Conservation (phyloP, 2,797 vertebrate species). For the Mormyrus proboscirostris region DNA sequence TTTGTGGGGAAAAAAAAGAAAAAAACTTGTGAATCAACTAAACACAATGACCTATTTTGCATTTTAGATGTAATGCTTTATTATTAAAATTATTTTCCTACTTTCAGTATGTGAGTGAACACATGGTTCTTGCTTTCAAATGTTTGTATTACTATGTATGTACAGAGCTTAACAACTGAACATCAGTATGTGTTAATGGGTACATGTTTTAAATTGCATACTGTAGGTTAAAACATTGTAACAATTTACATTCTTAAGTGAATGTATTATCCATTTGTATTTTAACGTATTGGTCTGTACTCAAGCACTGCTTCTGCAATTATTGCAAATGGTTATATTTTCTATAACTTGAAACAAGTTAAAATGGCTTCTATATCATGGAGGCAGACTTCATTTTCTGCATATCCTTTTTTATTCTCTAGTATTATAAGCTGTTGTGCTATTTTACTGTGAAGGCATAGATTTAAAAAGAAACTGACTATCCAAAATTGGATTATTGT, state of each 20-base stretch:
- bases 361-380: background rate
- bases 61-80: conserved; percentile 32
- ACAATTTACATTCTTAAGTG: conserved; percentile 46
- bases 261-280: conserved; percentile 49
- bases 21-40: background rate
- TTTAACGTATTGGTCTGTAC: conserved; percentile 43
- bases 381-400: background rate
- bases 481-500: conserved; percentile 23
- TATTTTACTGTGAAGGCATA: conserved; percentile 31
- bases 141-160: conserved; percentile 18
- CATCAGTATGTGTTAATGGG: conserved; percentile 15
- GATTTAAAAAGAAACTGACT: background rate
- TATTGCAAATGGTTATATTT: conserved; percentile 47
- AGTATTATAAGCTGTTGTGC: conserved; percentile 27
- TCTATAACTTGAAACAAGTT: conserved; percentile 31
- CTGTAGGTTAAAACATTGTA: background rate
- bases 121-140: background rate
- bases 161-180: conserved; percentile 14
- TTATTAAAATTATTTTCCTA: conserved; percentile 56
- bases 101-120: conserved; percentile 23
- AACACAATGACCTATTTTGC: conserved; percentile 22
- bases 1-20: background rate
- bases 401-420: conserved; percentile 16
- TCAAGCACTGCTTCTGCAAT: conserved; percentile 40
- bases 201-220: conserved; percentile 12